Evolutionary conservation across 2,113 vertebrate genomes (phyloP).

Genomic region (Lanius ludovicianus): DNA sequence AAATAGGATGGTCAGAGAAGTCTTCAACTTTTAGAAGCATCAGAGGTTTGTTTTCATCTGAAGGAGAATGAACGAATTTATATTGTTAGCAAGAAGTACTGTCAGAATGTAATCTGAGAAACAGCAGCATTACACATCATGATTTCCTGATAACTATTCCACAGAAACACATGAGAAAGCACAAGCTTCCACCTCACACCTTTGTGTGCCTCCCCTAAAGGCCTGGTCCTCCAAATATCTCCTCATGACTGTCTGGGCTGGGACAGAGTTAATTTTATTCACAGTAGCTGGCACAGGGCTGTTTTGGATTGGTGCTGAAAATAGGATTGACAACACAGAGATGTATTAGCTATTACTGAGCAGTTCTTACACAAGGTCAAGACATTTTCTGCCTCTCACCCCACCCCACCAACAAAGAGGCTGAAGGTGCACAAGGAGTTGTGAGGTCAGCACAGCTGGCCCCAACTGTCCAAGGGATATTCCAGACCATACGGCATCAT

Average conservation of each 20-base stretch:
- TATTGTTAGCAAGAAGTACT: neutral
- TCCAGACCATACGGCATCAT: neutral
- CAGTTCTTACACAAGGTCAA: neutral
- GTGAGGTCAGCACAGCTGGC: neutral
- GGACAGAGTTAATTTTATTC: neutral
- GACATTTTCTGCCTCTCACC: neutral
- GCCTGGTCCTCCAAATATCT: neutral
- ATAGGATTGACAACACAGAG: neutral
- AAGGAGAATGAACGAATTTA: neutral
- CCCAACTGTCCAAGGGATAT: neutral
- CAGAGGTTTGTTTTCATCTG: neutral
- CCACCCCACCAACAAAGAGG: rapidly evolving
- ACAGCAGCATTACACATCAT: neutral
- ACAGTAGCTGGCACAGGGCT: neutral
- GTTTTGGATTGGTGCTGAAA: neutral
- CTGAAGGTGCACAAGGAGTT: neutral
- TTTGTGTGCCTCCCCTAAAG: rapidly evolving
- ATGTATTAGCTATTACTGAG: neutral
- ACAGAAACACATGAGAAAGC: neutral
- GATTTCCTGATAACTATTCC: neutral
- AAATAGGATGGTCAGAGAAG: neutral
- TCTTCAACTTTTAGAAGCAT: neutral
- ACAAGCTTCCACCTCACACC: neutral
- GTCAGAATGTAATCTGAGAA: neutral
- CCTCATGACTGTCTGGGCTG: neutral